A percentile compares a stretch with the other conserved stretches of the same genome.
Evolutionary conservation across 2,888 invertebrate species (phyloP).

Genomic region (Torymus texanus): DNA sequence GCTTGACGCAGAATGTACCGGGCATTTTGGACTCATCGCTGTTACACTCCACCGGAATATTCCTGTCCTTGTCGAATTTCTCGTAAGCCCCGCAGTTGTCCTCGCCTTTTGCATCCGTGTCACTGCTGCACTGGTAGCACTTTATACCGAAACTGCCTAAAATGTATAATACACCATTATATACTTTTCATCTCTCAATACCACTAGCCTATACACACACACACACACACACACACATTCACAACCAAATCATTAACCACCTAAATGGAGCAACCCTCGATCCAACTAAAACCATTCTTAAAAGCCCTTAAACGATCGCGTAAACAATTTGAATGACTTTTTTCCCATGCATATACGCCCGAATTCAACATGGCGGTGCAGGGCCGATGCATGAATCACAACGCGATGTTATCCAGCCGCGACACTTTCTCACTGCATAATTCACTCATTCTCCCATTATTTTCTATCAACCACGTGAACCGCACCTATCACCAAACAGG

Average conservation of each 20-base stretch:
- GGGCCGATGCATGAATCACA: constrained; percentile 19
- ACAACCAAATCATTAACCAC: too few relatives aligned
- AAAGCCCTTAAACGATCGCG: neutral
- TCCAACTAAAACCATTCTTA: neutral
- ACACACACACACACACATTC: too few relatives aligned
- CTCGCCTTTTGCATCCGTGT: constrained; percentile 86
- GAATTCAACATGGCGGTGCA: constrained; percentile 48
- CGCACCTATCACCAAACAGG: constrained; percentile 39
- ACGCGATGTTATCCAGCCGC: too few relatives aligned
- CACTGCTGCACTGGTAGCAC: constrained; percentile 96
- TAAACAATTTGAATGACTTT: constrained; percentile 31
- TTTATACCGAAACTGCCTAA: constrained; percentile 80
- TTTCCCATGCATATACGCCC: neutral
- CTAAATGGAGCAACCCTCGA: neutral
- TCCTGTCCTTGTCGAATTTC: constrained; percentile 87
- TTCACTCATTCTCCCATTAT: neutral
- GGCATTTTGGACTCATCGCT: constrained; percentile 87
- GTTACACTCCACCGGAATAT: constrained; percentile 94
- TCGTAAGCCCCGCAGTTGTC: constrained; percentile 94
- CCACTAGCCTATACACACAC: too few relatives aligned
- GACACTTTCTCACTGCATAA: neutral
- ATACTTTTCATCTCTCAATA: too few relatives aligned
- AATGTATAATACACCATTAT: constrained; percentile 42
- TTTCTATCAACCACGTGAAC: neutral
- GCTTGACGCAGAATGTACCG: constrained; percentile 97